A percentile compares a stretch with the other conserved stretches of the same genome.
Evolutionary conservation across 2,888 invertebrate species (phyloP).

Genomic region (Pocota personata): DNA sequence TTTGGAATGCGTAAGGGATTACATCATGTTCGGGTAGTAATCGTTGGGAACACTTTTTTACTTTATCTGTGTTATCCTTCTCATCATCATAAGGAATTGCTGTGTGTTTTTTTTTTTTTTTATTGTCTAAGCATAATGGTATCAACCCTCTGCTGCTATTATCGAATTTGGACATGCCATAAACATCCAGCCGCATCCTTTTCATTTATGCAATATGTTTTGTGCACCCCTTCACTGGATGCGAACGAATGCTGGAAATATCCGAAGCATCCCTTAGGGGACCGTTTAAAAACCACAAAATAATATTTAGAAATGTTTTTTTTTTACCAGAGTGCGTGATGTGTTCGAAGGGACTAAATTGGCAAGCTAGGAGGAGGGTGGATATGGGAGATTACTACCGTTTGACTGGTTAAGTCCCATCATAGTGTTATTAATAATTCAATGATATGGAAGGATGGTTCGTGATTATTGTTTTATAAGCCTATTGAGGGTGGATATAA

Average conservation of each 20-base stretch:
- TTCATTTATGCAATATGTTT: slow-evolving; percentile 65
- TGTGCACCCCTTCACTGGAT: slow-evolving; percentile 39
- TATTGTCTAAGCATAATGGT: background rate
- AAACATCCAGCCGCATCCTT: slow-evolving; percentile 66
- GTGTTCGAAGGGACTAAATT: slow-evolving; percentile 3
- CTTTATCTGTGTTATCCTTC: background rate
- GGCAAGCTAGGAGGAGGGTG: slow-evolving; percentile 42
- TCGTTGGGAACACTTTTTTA: slow-evolving; percentile 52
- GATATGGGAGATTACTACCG: slow-evolving; percentile 58
- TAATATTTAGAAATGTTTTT: slow-evolving; percentile 61
- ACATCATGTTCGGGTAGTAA: slow-evolving; percentile 60
- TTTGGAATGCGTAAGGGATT: slow-evolving; percentile 59
- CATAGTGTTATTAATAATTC: slow-evolving; percentile 50
- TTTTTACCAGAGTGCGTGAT: slow-evolving; percentile 30
- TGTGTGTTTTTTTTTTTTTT: slow-evolving; percentile 19
- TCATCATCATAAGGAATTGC: slow-evolving; percentile 32
- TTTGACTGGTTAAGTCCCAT: slow-evolving; percentile 65
- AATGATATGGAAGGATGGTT: slow-evolving; percentile 65
- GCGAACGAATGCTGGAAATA: slow-evolving; percentile 36
- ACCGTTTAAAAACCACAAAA: slow-evolving; percentile 66
- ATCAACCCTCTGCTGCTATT: slow-evolving; percentile 54
- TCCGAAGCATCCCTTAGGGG: slow-evolving; percentile 51
- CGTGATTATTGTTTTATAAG: slow-evolving; percentile 66
- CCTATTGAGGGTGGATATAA: slow-evolving; percentile 53
- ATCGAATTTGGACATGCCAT: slow-evolving; percentile 59